phyloP scores from a whole-genome alignment of 2,797 vertebrate genomes.

The Myotis myotis region DNA sequence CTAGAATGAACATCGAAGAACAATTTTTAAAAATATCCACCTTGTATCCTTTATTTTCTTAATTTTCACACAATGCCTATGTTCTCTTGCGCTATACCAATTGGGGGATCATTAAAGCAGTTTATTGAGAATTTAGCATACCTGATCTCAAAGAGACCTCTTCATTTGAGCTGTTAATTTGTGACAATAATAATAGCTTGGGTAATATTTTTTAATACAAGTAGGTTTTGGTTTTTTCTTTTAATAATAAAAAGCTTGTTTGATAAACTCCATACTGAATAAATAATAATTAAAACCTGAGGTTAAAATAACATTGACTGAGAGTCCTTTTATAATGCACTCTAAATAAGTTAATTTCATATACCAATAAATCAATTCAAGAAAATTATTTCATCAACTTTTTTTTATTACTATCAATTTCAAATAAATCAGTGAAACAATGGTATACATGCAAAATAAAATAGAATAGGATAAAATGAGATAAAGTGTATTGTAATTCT shows the following conservation, averaged over 20 bases:
- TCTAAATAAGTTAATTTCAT: too few relatives aligned
- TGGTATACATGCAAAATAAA: background rate
- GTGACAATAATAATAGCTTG: background rate
- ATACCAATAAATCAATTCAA: too few relatives aligned
- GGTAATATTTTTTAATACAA: background rate
- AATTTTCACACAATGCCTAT: too few relatives aligned
- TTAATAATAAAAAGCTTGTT: background rate
- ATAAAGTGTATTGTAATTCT: background rate
- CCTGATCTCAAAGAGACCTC: background rate
- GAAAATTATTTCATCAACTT: too few relatives aligned
- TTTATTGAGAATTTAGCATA: background rate
- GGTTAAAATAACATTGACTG: background rate
- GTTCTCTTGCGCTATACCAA: background rate
- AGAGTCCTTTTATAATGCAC: background rate
- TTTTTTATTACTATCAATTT: background rate
- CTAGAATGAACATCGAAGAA: too few relatives aligned
- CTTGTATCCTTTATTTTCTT: too few relatives aligned
- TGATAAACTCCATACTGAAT: background rate
- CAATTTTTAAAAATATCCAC: too few relatives aligned
- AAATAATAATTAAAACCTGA: background rate
- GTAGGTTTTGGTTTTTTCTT: background rate
- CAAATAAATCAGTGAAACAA: background rate
- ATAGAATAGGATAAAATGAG: background rate
- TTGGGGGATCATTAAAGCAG: background rate
- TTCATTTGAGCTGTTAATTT: background rate